Conservation (phyloP, 2,113 vertebrate genomes). For the Platycercus adscitus region DNA sequence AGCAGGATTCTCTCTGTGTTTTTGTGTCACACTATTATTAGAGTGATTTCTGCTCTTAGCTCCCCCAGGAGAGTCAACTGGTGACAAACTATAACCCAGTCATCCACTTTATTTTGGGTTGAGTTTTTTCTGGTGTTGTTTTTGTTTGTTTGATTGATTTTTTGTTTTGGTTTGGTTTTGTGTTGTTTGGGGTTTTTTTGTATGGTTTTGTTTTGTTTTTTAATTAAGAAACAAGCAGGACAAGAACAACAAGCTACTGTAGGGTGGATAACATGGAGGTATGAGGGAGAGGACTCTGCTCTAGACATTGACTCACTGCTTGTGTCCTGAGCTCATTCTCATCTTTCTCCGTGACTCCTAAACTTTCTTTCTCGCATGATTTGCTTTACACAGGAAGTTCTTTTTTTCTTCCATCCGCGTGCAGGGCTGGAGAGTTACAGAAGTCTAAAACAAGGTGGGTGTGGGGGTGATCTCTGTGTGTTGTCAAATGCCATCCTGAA, state of each 20-base stretch:
- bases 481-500: background rate
- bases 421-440: background rate
- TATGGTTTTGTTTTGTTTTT: background rate
- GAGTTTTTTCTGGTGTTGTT: background rate
- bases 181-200: accelerated
- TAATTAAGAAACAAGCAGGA: background rate
- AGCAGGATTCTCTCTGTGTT: background rate
- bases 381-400: background rate
- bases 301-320: background rate
- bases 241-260: background rate
- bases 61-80: background rate
- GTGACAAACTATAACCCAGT: background rate
- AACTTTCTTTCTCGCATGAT: background rate
- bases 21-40: background rate
- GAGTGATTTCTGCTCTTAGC: background rate
- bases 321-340: background rate
- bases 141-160: background rate
- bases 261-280: background rate
- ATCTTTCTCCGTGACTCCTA: background rate
- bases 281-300: background rate
- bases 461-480: background rate
- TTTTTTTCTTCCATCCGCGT: background rate
- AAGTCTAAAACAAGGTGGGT: background rate
- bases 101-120: background rate
- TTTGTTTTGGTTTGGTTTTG: background rate